phyloP scores from a whole-genome alignment of 1,140 invertebrate genomes.

The Phenacoccus solenopsis region DNA sequence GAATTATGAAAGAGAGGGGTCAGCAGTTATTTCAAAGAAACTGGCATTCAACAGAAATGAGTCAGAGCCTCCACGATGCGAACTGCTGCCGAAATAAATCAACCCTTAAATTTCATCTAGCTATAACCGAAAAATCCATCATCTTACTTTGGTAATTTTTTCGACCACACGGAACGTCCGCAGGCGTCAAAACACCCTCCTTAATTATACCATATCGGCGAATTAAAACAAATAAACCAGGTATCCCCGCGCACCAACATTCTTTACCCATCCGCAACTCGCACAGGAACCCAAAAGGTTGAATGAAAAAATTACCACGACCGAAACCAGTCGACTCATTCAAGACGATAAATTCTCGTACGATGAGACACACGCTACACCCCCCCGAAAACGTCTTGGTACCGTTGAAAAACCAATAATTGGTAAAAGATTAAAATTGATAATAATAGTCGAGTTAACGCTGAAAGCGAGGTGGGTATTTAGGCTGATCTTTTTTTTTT shows the following conservation, averaged over 20 bases:
- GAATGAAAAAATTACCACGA: neutral
- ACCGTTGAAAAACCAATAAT: slow-evolving; percentile 5
- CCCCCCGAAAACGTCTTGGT: neutral
- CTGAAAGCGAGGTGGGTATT: neutral
- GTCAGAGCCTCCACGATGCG: too few relatives aligned
- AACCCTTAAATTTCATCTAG: too few relatives aligned
- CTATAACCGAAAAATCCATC: too few relatives aligned
- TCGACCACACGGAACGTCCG: too few relatives aligned
- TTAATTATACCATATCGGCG: neutral
- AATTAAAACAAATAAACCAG: neutral
- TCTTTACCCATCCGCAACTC: neutral
- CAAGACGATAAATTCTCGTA: neutral
- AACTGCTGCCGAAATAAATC: too few relatives aligned
- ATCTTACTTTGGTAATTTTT: too few relatives aligned
- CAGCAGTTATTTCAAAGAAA: too few relatives aligned
- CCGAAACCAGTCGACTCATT: neutral
- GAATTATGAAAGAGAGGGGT: too few relatives aligned
- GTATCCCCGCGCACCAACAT: too few relatives aligned
- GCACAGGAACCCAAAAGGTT: neutral
- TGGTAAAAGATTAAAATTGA: slow-evolving; percentile 18
- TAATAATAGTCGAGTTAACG: slow-evolving; percentile 6
- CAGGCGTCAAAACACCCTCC: neutral
- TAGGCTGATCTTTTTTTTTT: slow-evolving; percentile 7
- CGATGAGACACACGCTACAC: too few relatives aligned
- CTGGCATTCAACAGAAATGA: too few relatives aligned